phyloP scores from a whole-genome alignment of 1,140 invertebrate genomes.

The Helicoverpa armigera region DNA sequence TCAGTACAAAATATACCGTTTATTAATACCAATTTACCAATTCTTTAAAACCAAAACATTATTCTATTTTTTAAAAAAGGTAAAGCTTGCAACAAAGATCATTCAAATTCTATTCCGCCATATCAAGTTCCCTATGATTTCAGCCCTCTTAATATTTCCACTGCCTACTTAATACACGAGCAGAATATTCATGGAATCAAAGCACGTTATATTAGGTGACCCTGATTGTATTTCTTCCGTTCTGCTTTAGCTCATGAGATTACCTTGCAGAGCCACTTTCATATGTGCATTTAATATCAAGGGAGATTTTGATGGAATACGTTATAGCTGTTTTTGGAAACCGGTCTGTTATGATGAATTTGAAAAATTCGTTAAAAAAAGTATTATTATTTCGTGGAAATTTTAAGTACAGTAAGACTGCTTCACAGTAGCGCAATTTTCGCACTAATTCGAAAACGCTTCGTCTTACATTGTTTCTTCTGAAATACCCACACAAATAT shows the following conservation, averaged over 20 bases:
- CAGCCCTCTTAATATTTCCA: slow-evolving; percentile 44
- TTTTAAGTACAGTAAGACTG: too few species aligned
- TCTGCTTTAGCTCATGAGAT: slow-evolving; percentile 1
- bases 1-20: too few species aligned
- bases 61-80: too few species aligned
- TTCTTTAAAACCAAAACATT: too few species aligned
- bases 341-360: background rate
- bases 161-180: background rate
- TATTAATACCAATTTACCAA: too few species aligned
- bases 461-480: too few species aligned
- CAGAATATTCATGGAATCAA: slow-evolving; percentile 32
- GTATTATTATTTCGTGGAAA: too few species aligned
- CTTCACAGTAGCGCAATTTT: too few species aligned
- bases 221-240: slow-evolving; percentile 20
- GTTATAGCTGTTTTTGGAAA: background rate
- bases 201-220: slow-evolving; percentile 13
- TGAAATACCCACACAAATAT: too few species aligned
- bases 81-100: background rate
- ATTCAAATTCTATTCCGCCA: background rate
- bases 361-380: background rate
- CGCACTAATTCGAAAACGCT: too few species aligned
- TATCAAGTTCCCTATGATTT: slow-evolving; percentile 1
- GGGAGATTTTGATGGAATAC: background rate
- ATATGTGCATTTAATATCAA: slow-evolving; percentile 16
- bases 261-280: background rate